Evolutionary conservation across 2,888 invertebrate genomes (phyloP).

Genomic region (Dryococelus australis): DNA sequence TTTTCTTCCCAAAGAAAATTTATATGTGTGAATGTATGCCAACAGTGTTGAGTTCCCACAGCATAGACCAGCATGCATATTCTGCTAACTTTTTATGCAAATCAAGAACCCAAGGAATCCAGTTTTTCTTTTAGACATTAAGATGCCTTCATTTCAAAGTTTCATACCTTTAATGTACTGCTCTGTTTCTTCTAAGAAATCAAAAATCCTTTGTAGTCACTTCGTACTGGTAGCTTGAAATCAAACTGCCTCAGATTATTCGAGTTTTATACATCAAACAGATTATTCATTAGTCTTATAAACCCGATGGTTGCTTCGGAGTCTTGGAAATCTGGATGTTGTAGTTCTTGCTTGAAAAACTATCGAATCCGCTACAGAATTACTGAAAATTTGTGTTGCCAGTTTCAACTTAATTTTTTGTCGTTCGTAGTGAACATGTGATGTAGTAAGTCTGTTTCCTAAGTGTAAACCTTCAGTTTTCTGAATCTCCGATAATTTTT

Average conservation of each 20-base stretch:
- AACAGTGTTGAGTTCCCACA: too few species aligned
- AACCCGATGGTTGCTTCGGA: background rate
- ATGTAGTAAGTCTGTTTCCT: background rate
- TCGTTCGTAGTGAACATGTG: background rate
- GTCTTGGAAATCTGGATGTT: background rate
- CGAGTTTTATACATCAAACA: background rate
- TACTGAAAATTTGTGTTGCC: background rate
- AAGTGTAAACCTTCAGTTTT: background rate
- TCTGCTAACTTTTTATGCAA: too few species aligned
- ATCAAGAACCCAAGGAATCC: too few species aligned
- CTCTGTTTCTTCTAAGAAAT: background rate
- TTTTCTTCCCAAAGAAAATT: slow-evolving; percentile 37
- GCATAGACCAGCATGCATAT: too few species aligned
- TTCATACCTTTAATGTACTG: background rate
- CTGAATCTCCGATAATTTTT: background rate
- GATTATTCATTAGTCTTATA: background rate
- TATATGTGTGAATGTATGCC: slow-evolving; percentile 36
- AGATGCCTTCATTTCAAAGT: background rate
- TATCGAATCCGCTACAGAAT: background rate
- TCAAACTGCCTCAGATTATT: background rate
- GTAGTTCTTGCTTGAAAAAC: background rate
- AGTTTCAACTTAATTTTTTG: background rate
- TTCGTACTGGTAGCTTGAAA: background rate
- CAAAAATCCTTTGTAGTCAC: background rate
- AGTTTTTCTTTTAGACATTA: too few species aligned